These are phyloP conservation scores for Eumaeus atala DNA, from an alignment of 1,140 invertebrate genomes.

Conservation along the genomic window DNA sequence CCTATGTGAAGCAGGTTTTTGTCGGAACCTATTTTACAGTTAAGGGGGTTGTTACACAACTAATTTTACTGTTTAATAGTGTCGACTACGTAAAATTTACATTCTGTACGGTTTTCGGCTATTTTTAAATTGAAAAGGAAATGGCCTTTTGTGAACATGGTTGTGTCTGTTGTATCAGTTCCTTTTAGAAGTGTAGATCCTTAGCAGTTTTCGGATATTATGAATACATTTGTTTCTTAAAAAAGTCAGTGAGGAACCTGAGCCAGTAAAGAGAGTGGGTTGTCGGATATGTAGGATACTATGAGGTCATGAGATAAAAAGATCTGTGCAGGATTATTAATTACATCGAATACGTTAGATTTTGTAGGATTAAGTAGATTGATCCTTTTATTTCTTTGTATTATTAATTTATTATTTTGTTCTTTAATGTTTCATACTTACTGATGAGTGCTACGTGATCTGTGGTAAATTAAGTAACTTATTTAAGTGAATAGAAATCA, in stretches of 20 bases:
- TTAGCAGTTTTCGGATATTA: slow-evolving; percentile 13
- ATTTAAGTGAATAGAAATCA: no score
- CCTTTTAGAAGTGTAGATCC: slow-evolving; percentile 30
- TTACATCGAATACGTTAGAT: slow-evolving; percentile 23
- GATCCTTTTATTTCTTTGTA: not conserved
- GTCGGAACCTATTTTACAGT: slow-evolving; percentile 20
- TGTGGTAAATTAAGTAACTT: no score
- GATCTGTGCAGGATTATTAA: slow-evolving; percentile 19
- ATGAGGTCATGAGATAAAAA: slow-evolving; percentile 26
- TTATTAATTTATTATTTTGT: no score
- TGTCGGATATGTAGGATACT: slow-evolving; percentile 17
- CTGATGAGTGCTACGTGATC: no score
- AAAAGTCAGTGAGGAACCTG: slow-evolving; percentile 26
- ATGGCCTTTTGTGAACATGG: slow-evolving; percentile 19
- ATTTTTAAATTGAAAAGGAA: no score
- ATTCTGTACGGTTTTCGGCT: slow-evolving; percentile 20
- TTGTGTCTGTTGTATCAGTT: slow-evolving; percentile 22
- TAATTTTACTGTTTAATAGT: slow-evolving; percentile 24
- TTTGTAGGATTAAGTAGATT: slow-evolving; percentile 9
- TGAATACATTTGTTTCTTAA: slow-evolving; percentile 20
- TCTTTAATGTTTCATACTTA: no score
- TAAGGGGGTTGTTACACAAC: slow-evolving; percentile 18
- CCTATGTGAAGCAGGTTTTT: slow-evolving; percentile 6
- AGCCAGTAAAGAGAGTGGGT: slow-evolving; percentile 25
- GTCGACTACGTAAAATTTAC: slow-evolving; percentile 22